phyloP scores from a whole-genome alignment of 2,113 vertebrate genomes.

The Sebastes schlegelii region DNA sequence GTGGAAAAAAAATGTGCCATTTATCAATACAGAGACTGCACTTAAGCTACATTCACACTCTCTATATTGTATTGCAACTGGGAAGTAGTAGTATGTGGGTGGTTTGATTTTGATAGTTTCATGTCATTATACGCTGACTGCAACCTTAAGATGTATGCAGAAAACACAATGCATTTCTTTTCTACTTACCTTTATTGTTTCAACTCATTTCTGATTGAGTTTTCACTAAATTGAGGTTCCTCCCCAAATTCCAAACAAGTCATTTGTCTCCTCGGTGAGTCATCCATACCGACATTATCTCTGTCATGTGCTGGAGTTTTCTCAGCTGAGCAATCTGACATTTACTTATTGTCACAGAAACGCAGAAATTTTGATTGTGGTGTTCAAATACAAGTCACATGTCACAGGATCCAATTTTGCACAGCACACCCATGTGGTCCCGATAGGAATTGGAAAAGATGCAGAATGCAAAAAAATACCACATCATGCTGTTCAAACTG shows the following conservation, averaged over 20 bases:
- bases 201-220: not conserved
- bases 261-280: not conserved
- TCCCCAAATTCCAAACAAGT: not conserved
- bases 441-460: not conserved
- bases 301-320: not conserved
- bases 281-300: not conserved
- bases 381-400: conserved; percentile 46
- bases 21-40: not conserved
- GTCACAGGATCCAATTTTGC: conserved; percentile 26
- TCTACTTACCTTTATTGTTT: not conserved
- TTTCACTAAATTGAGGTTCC: not conserved
- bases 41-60: not conserved
- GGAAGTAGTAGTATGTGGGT: not conserved
- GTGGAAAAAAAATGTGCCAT: not conserved
- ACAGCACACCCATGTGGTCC: not conserved
- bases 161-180: not conserved
- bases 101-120: not conserved
- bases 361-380: not conserved
- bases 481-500: conserved; percentile 2
- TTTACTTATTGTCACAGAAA: conserved; percentile 27
- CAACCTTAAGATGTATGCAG: not conserved
- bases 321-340: conserved; percentile 51
- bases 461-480: not conserved
- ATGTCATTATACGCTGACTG: too few species aligned
- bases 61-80: not conserved